Percentiles rank a stretch among this genome's conserved stretches.
phyloP scores from a whole-genome alignment of 2,113 vertebrate species.

The Struthio camelus region DNA sequence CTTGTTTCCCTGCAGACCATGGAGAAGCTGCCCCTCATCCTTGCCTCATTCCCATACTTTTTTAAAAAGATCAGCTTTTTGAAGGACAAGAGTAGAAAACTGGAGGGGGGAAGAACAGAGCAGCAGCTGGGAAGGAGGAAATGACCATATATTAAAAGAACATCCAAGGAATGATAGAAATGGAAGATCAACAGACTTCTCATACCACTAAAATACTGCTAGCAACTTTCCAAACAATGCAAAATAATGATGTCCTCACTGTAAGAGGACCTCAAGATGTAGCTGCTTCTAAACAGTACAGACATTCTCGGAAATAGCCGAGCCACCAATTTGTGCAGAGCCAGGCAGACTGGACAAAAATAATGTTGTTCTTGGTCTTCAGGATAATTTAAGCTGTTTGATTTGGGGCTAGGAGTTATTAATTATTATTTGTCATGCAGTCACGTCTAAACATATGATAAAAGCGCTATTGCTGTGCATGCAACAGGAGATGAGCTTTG shows the following conservation, averaged over 20 bases:
- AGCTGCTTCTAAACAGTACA: not conserved
- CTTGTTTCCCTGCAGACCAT: not conserved
- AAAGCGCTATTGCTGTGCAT: not conserved
- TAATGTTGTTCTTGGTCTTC: not conserved
- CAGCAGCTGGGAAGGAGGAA: not conserved
- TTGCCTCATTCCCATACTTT: not conserved
- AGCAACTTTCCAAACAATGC: too few relatives aligned
- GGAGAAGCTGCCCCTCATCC: too few relatives aligned
- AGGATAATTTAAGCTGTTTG: not conserved
- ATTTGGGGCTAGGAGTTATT: not conserved
- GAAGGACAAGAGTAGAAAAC: not conserved
- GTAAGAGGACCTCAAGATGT: not conserved
- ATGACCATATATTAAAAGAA: not conserved
- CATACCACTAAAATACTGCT: too few relatives aligned
- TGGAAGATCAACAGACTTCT: too few relatives aligned
- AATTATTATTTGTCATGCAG: not conserved
- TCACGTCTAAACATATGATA: accelerated
- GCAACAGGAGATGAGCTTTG: not conserved
- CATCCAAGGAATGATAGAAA: too few relatives aligned
- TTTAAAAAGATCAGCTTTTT: not conserved
- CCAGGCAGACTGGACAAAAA: not conserved
- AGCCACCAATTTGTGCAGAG: not conserved
- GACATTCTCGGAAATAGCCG: not conserved
- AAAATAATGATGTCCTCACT: not conserved
- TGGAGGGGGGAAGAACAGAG: not conserved